Base-by-base conservation (phyloP, 2,797 vertebrate species). In the Sorex maritimensis region DNA sequence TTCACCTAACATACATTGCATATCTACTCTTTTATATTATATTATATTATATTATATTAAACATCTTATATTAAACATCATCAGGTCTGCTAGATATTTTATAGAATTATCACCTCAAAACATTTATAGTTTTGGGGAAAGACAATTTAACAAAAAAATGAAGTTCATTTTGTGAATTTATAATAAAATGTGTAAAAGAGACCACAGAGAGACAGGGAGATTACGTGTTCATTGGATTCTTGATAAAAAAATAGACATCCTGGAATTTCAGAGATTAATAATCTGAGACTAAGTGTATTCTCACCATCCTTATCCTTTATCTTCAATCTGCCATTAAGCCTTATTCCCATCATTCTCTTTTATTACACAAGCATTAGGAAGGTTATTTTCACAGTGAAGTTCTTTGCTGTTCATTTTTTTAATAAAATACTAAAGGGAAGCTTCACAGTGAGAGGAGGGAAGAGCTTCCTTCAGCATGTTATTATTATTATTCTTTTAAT, bases 101-200 rank as follows among this genome's bases (percentile, higher is more conserved):
- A 38, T 24, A 49, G 1, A 65, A 12, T 10, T 21, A 52, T 44
- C 14, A 2, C 9, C 71, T 79, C 19, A 67, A 86, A 80, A 49
- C 23, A 72, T 58, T 52, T 52, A 52, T 52, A 52, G 49, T 11
- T 14, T 52, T 11, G 49, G 49, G 49, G 49, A 52, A 52, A 65
- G 14, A 34, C 17, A 83, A 55, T 68, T 30, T 89, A 91, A 69
- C 30, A 88, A 72, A 86, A 88, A 81, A 74, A 55, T 81, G 44
- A 12, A 73, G 9, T 26, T 78, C 24, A 55, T 9, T 6, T 68
- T 14, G 0, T 65, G 13, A 83, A 12, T 82, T 41, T 83, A 49
- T 83, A 49, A 82, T 26, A 67, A 26, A 44, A 0, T 3, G 1
- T 49, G 88, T 88, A 2, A 24, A 21, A 13, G 13, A 17, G 2